Conservation (phyloP, 2,113 vertebrate genomes). For the Baryphthengus martii region DNA sequence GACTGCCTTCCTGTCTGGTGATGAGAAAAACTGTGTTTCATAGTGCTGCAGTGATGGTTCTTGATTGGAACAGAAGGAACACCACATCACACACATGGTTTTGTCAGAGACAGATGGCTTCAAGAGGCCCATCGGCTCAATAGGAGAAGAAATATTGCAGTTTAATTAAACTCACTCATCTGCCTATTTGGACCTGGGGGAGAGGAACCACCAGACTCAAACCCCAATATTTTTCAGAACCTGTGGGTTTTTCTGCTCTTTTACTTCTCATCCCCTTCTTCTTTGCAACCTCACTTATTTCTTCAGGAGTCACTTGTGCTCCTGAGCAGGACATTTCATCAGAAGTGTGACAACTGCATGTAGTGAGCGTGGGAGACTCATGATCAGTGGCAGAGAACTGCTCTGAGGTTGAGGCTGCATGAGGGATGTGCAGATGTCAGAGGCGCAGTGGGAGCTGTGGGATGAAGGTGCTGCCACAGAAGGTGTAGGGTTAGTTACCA, state of each 20-base stretch:
- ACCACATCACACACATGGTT: background rate
- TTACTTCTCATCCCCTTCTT: background rate
- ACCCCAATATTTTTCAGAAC: background rate
- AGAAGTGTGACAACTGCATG: background rate
- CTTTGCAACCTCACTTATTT: background rate
- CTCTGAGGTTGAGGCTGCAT: background rate
- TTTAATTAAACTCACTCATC: conserved; percentile 44
- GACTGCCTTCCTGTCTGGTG: background rate
- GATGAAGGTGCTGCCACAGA: background rate
- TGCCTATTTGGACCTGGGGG: background rate
- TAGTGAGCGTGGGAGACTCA: background rate
- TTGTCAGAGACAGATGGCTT: conserved; percentile 1
- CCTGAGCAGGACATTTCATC: background rate
- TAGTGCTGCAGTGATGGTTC: background rate
- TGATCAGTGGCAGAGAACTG: background rate
- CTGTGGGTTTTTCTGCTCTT: background rate
- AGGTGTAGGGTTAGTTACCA: background rate
- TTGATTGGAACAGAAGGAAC: background rate
- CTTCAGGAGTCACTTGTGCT: background rate
- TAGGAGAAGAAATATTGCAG: background rate
- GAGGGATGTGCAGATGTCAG: background rate
- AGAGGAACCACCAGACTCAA: background rate
- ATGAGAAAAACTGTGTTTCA: fast-evolving
- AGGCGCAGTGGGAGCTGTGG: background rate
- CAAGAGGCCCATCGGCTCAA: background rate